These are phyloP conservation scores for Chironomus tepperi DNA, from an alignment of 1,140 invertebrate species.

Conservation along the genomic window DNA sequence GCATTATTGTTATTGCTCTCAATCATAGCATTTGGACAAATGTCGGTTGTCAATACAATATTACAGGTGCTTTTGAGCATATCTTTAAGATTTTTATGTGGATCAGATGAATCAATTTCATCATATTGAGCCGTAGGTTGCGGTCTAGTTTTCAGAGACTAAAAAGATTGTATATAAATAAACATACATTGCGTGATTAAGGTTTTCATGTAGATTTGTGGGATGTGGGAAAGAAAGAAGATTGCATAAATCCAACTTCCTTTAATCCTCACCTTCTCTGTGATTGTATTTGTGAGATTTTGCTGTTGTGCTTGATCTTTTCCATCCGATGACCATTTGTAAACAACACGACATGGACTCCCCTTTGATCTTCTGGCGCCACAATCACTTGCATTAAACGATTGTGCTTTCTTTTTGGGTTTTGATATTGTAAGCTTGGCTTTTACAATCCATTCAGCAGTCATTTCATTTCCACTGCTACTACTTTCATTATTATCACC, in stretches of 20 bases:
- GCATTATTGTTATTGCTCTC: slow-evolving; percentile 25
- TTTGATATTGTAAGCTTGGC: slow-evolving; percentile 37
- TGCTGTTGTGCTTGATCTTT: slow-evolving; percentile 34
- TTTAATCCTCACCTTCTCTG: not conserved
- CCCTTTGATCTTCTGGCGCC: slow-evolving; percentile 30
- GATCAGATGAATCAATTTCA: slow-evolving; percentile 2
- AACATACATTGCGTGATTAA: not conserved
- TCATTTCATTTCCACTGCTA: slow-evolving; percentile 30
- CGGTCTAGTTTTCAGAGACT: not conserved
- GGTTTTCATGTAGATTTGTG: not conserved
- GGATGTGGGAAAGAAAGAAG: not conserved
- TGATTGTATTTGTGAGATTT: slow-evolving; percentile 25
- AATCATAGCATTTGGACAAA: slow-evolving; percentile 30
- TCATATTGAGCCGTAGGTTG: not conserved
- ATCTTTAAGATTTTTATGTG: not conserved
- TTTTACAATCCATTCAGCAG: slow-evolving; percentile 40
- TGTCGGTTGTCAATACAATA: slow-evolving; percentile 47
- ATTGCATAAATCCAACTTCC: not conserved
- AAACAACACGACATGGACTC: slow-evolving; percentile 35
- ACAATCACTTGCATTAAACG: slow-evolving; percentile 28
- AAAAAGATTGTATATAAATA: not conserved
- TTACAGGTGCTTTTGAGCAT: slow-evolving; percentile 57
- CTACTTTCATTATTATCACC: not conserved
- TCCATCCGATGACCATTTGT: slow-evolving; percentile 31
- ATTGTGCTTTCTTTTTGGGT: slow-evolving; percentile 30